Base-by-base conservation (phyloP, 2,888 invertebrate genomes). In the Andrena trimmerana region DNA sequence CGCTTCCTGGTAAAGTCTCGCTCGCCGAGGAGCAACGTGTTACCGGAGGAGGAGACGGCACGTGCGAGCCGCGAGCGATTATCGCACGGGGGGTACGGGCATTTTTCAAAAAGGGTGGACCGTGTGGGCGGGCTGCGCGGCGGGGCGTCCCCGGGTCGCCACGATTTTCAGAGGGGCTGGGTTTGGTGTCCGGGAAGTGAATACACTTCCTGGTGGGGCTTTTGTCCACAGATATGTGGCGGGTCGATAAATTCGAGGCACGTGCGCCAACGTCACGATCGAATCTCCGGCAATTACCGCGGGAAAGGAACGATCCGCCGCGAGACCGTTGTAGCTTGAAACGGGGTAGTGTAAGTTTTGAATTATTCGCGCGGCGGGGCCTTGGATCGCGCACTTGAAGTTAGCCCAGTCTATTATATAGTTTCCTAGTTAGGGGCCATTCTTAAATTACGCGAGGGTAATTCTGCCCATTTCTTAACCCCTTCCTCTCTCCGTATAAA, bases 1-100 rank as follows among this genome's bases (percentile, higher is more conserved):
- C 48, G 62, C 79, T 79, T 81, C 79, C 82, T 82, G 80, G 62
- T 80, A 29, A 57, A 80, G 68, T 77, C 77, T 66, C 62, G 42
- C 54, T 48, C 42, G 54, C 29, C 63, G 24, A n/a, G 59, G 31
- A 36, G 16, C 13, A 50, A 27, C 48, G 62, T 33, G 67, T 78
- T 62, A 71, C 68, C 31, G 24, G 24, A 10, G 16, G 42, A 42
- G 42, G 16, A 16, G 42, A 1, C 42, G 24, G 67, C 67, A 74
- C 67, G 74, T 68, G 74, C 42, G 42, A 16, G 36, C 33, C 48
- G 50, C 57, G 13, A 33, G 59, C 24, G 42, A 50, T 74, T 59
- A 31, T 3, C 13, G 67, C 8, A 3, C 8, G 2, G 10, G 6
- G 33, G 13, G 4, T 7, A 36, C n/a, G n/a, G 20, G 6, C 20